A percentile compares a stretch with the other conserved stretches of the same genome.
These are phyloP conservation scores for Drosophila parvula DNA, from an alignment of 1,140 invertebrate genomes.

Conservation along the genomic window DNA sequence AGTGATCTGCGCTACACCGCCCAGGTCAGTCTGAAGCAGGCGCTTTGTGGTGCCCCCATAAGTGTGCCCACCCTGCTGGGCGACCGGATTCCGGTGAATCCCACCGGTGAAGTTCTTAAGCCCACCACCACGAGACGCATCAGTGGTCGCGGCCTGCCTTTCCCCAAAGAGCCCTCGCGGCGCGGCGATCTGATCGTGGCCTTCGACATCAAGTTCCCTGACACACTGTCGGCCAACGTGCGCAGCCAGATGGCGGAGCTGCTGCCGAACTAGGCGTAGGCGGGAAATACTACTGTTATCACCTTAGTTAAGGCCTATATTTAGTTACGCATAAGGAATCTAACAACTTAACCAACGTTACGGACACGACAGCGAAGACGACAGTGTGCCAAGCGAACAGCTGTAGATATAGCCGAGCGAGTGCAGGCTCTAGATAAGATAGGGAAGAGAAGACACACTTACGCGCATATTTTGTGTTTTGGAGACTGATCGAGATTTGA, in stretches of 20 bases:
- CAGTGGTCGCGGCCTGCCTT: constrained; percentile 92
- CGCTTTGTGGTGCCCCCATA: constrained; percentile 91
- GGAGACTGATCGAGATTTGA: constrained; percentile 64
- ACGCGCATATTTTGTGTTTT: constrained; percentile 37
- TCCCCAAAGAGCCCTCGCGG: constrained; percentile 91
- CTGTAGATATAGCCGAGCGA: constrained; percentile 47
- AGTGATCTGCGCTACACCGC: constrained; percentile 92
- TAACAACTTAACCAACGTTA: constrained; percentile 15
- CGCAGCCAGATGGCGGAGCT: constrained; percentile 91
- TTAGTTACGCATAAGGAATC: constrained; percentile 42
- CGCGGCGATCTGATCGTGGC: constrained; percentile 94
- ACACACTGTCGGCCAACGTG: constrained; percentile 87
- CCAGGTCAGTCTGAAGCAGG: constrained; percentile 91
- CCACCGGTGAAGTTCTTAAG: constrained; percentile 91
- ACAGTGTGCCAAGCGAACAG: constrained; percentile 42
- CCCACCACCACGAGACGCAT: constrained; percentile 91
- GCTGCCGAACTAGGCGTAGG: constrained; percentile 85
- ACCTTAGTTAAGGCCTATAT: constrained; percentile 42
- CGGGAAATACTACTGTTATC: constrained; percentile 26
- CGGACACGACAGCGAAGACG: constrained; percentile 10
- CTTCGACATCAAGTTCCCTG: constrained; percentile 96
- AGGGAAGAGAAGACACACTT: constrained; percentile 35
- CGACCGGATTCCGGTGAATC: constrained; percentile 88
- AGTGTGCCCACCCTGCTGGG: constrained; percentile 92
- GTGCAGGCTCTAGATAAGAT: constrained; percentile 35